These are phyloP conservation scores for Galemys pyrenaicus DNA, from an alignment of 2,113 vertebrate species.

Conservation along the genomic window DNA sequence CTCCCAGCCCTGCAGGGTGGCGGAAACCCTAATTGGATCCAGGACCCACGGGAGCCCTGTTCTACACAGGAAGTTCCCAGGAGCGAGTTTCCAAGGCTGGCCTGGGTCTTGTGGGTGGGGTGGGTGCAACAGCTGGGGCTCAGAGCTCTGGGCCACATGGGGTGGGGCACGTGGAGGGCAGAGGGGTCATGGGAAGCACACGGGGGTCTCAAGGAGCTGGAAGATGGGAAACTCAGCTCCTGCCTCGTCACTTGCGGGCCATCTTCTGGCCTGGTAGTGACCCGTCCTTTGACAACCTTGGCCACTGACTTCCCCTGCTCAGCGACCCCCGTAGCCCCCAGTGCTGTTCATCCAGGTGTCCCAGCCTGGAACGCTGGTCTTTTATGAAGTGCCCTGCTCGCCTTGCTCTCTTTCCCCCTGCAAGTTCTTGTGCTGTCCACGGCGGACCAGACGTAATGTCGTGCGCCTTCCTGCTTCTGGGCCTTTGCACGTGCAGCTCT, in stretches of 20 bases:
- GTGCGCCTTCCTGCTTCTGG: not conserved
- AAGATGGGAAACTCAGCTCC: not conserved
- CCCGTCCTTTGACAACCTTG: not conserved
- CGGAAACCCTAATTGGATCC: slow-evolving; percentile 66
- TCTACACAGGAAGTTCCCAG: slow-evolving; percentile 57
- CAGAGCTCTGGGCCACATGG: not conserved
- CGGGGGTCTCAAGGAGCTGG: not conserved
- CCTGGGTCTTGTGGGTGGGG: not conserved
- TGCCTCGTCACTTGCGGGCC: not conserved
- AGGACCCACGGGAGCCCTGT: slow-evolving; percentile 21
- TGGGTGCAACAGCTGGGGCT: not conserved
- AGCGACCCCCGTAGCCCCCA: not conserved
- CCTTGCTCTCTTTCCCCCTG: not conserved
- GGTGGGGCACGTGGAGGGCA: not conserved
- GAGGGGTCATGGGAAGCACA: not conserved
- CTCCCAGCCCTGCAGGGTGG: not conserved
- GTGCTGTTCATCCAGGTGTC: not conserved
- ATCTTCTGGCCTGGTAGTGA: not conserved
- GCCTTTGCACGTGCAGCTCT: not conserved
- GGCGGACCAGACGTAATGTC: too few relatives aligned
- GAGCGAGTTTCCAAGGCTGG: not conserved
- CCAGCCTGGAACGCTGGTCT: not conserved
- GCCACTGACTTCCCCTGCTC: not conserved
- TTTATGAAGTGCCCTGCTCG: not conserved
- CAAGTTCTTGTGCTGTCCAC: too few relatives aligned